Base-by-base conservation (phyloP, 35 echinoderm and acorn worm species). In the Apostichopus japonicus region DNA sequence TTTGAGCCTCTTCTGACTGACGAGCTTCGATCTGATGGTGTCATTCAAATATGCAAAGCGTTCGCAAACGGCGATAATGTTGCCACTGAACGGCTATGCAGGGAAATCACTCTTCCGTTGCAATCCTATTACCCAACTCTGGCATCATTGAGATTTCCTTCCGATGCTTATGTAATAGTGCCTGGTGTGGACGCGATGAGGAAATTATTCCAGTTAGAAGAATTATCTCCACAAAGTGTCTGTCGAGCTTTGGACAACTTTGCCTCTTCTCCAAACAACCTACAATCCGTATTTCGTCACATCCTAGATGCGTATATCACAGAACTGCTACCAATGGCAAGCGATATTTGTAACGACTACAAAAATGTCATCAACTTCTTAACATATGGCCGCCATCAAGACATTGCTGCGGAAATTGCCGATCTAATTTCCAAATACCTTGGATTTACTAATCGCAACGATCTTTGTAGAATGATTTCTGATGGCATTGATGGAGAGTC, bases 321-420 rank as follows among this genome's bases (percentile, higher is more conserved):
- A 8, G 84, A 87, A 70, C 19, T 87, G 23, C 55, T 87, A n/a
- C 84, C 84, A 70, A 87, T 87, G 0, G n/a, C 56, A 6, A 21
- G 63, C 56, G 56, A 70, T 6, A 51, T 87, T 8, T 87, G 84
- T 87, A 70, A 70, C 23, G 84, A 87, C 84, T 87, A 87, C 54
- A 51, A 82, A 5, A 6, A 44, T 2, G 79, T 82, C 44, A 9
- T 82, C 5, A 9, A 16, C 5, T 54, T 52, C 33, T 14, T 82
- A 16, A 7, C 0, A 27, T 1, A 27, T 27, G 25, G 1, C 25
- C 25, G 25, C 25, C 0, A 27, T 27, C 0, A 0, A 27, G 25
- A 0, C 0, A 27, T 0, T 0, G 25, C 1, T 27, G 25, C 25
- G 25, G 1, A 27, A 27, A 1, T 27, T 27, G 25, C 25, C 25